These are phyloP conservation scores for Ornithorhynchus anatinus DNA, from an alignment of 2,113 vertebrate species.

Conservation along the genomic window DNA sequence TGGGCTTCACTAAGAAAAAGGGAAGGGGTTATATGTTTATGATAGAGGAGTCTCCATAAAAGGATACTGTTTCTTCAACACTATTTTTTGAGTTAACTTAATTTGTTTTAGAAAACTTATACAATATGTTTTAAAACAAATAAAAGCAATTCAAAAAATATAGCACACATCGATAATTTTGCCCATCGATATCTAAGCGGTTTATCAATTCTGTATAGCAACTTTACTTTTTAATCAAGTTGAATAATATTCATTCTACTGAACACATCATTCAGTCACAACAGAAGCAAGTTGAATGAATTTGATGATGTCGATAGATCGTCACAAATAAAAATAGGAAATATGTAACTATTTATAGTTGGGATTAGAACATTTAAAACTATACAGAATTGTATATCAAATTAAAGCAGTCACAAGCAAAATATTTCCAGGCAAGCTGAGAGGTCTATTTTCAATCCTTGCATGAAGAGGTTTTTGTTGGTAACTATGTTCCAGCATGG, in stretches of 20 bases:
- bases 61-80: constrained; percentile 70
- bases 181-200: constrained; percentile 30
- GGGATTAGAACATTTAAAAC: constrained; percentile 35
- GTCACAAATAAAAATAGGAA: background rate
- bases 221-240: constrained; percentile 24
- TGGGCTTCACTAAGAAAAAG: background rate
- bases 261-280: background rate
- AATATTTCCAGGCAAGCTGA: constrained; percentile 3
- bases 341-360: background rate
- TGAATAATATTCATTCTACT: constrained; percentile 18
- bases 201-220: constrained; percentile 55
- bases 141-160: constrained; percentile 54
- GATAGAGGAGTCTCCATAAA: constrained; percentile 29
- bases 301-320: background rate
- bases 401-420: constrained; percentile 10
- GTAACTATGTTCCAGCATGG: background rate
- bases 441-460: constrained; percentile 30
- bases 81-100: background rate
- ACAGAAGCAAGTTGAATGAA: background rate
- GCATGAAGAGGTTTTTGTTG: constrained; percentile 5
- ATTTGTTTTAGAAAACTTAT: constrained; percentile 38
- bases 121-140: constrained; percentile 10
- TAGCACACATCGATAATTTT: constrained; percentile 68
- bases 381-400: constrained; percentile 59
- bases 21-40: background rate